phyloP scores from a whole-genome alignment of 2,888 invertebrate species.

The Pilophorus perplexus region DNA sequence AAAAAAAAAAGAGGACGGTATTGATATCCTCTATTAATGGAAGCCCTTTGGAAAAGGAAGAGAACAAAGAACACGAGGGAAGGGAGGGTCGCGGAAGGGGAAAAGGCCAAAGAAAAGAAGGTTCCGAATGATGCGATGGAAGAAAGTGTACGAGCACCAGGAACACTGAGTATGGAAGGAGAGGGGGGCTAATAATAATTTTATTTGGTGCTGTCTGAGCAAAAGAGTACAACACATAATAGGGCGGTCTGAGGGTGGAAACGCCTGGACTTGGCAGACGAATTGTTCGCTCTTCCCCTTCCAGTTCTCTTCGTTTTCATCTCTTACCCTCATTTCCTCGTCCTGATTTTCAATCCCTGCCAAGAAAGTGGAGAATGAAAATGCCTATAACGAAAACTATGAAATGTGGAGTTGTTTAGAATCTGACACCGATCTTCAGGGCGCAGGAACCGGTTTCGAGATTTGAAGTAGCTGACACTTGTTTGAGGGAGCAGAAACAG shows the following conservation, averaged over 20 bases:
- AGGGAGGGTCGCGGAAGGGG: background rate
- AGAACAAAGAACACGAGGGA: background rate
- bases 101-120: constrained; percentile 1
- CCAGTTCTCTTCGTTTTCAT: background rate
- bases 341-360: background rate
- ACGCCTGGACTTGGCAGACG: constrained; percentile 16
- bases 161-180: background rate
- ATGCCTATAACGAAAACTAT: too few species aligned
- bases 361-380: too few species aligned
- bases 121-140: background rate
- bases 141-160: background rate
- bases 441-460: too few species aligned
- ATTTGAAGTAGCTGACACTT: too few species aligned
- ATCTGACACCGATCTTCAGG: too few species aligned
- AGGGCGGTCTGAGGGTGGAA: background rate
- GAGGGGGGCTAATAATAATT: constrained; percentile 11
- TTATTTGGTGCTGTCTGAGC: constrained; percentile 16
- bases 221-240: constrained; percentile 15
- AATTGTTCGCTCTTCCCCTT: background rate
- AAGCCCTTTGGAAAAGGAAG: constrained; percentile 10
- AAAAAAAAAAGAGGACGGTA: background rate
- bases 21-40: constrained; percentile 23
- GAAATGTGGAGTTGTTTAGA: too few species aligned
- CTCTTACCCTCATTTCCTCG: background rate
- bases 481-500: too few species aligned